Percentiles rank a stretch among this genome's conserved stretches.
Evolutionary conservation across 2,113 vertebrate genomes (phyloP).

Genomic region (Baryphthengus martii): DNA sequence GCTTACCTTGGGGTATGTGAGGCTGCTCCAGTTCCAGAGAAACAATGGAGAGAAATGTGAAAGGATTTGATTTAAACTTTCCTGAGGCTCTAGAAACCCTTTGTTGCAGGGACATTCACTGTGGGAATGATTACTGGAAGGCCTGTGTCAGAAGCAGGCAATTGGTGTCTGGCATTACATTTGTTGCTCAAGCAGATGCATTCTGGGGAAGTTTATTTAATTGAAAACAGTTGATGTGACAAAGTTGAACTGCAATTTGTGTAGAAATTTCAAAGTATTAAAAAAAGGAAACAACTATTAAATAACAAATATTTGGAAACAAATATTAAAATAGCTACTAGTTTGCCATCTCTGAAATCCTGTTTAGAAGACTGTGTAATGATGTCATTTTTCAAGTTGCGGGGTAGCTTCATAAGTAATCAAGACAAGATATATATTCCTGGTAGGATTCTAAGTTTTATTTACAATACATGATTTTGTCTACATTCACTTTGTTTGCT

Average conservation of each 20-base stretch:
- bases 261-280: background rate
- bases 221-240: background rate
- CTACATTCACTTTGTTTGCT: background rate
- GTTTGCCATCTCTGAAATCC: background rate
- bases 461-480: background rate
- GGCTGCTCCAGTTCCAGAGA: background rate
- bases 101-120: background rate
- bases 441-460: background rate
- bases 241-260: background rate
- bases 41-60: background rate
- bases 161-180: background rate
- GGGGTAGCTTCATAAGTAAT: background rate
- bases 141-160: background rate
- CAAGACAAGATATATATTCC: background rate
- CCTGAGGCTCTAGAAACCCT: background rate
- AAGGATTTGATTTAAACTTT: background rate
- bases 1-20: background rate
- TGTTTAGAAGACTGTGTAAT: background rate
- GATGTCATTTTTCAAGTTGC: background rate
- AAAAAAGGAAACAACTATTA: background rate
- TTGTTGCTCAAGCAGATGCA: background rate
- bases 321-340: background rate
- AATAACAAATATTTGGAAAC: too few species aligned
- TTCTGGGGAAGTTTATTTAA: background rate
- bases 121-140: background rate